These are phyloP conservation scores for Tringa solitaria DNA, from an alignment of 2,113 vertebrate species.

Conservation along the genomic window DNA sequence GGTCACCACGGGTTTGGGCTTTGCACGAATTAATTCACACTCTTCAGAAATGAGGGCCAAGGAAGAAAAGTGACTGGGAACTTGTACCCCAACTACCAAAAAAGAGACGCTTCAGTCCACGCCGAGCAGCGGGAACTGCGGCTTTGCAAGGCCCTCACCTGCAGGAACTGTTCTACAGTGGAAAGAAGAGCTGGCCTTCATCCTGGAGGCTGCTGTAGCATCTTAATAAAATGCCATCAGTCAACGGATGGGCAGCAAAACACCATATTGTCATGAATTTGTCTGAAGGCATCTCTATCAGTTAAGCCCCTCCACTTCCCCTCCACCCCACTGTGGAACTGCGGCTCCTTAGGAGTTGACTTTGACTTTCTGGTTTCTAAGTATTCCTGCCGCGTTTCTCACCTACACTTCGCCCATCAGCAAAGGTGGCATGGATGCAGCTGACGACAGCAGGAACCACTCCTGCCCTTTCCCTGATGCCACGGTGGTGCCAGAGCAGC, in stretches of 20 bases:
- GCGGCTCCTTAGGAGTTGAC: background rate
- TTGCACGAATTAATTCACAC: background rate
- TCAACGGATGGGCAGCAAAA: background rate
- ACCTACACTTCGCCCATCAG: background rate
- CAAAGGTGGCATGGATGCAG: accelerated
- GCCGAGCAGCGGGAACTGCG: accelerated
- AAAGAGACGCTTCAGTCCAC: background rate
- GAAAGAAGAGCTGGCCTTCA: background rate
- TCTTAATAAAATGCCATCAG: background rate
- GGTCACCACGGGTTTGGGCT: accelerated
- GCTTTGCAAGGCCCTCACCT: background rate
- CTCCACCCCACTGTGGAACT: background rate
- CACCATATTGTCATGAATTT: background rate
- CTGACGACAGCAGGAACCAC: accelerated
- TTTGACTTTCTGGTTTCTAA: background rate
- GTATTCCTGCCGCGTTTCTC: background rate
- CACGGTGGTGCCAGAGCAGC: background rate
- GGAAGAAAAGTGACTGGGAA: background rate
- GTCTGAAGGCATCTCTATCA: background rate
- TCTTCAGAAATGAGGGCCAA: background rate
- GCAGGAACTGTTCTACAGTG: background rate
- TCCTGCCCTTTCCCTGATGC: background rate
- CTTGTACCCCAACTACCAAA: too few species aligned
- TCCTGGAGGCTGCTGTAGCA: background rate
- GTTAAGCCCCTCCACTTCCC: background rate